Conservation (phyloP, 1,140 invertebrate species). For the Macrotrachela quadricornifera region DNA sequence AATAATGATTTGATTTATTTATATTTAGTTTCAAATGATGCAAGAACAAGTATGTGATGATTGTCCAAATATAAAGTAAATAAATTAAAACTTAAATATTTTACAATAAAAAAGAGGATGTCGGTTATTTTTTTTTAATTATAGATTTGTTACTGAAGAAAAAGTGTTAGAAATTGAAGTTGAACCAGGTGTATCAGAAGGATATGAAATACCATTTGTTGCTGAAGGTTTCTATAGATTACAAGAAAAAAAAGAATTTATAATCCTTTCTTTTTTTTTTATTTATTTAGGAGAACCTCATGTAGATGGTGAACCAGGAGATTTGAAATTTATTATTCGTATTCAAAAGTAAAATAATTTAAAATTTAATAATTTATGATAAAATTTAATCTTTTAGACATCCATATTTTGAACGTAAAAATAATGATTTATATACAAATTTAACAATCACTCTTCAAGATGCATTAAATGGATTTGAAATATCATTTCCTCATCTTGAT, state of each 20-base stretch:
- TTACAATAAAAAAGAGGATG: too few species aligned
- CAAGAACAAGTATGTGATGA: constrained; percentile 96
- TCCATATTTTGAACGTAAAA: constrained; percentile 62
- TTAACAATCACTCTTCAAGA: constrained; percentile 79
- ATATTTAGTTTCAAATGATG: constrained; percentile 62
- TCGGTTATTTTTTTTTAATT: neutral
- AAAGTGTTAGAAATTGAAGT: constrained; percentile 77
- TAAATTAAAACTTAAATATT: neutral
- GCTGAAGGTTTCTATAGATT: constrained; percentile 54
- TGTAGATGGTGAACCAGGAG: constrained; percentile 89
- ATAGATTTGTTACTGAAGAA: constrained; percentile 70
- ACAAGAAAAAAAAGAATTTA: too few species aligned
- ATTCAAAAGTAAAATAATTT: constrained; percentile 43
- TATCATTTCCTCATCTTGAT: constrained; percentile 79
- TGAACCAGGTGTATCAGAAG: constrained; percentile 85
- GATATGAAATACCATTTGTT: constrained; percentile 71
- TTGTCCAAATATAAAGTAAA: constrained; percentile 84
- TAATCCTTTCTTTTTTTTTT: too few species aligned
- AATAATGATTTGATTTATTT: too few species aligned
- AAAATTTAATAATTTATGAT: neutral
- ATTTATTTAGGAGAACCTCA: constrained; percentile 51
- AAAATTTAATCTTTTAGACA: constrained; percentile 36
- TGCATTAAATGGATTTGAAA: constrained; percentile 70
- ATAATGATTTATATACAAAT: constrained; percentile 92
- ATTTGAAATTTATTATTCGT: constrained; percentile 66